Base-by-base conservation (phyloP, 1,140 invertebrate species). In the Tenebrio molitor region DNA sequence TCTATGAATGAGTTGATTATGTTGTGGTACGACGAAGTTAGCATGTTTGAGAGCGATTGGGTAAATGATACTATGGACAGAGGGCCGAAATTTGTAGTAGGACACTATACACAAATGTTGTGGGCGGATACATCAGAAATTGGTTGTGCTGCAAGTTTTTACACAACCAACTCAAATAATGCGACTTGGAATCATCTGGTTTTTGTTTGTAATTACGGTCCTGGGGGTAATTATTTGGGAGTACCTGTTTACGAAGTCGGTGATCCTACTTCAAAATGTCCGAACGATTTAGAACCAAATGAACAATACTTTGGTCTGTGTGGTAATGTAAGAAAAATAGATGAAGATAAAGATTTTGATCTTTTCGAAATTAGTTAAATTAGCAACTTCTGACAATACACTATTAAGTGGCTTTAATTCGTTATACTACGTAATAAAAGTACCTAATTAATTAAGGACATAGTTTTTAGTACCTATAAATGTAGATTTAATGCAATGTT, bases 51-150 rank as follows among this genome's bases (percentile, higher is more conserved):
- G 12, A 79, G 65, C 58, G 73, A 78, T 42, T 81, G 80, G 80
- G 63, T 81, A 12, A 71, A 67, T 17, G 72, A 76, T 16, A 80
- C 78, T 6, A 50, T 75, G 73, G 74, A 76, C 41, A 75, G 78
- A 46, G 74, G 77, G 21, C 71, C 75, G 6, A 19, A 76, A 6
- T 34, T 76, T 19, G 70, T 75, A 63, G 78, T 81, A 6, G 80
- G 80, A 1, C 80, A 81, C 66, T 81, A 81, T 53, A 81, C 80
- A 1, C 80, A 81, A 64, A 74, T 80, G 74, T 21, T 79, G 16
- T 81, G 80, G 80, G 77, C 78, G 0, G 76, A 80, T 14, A 77
- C 75, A 12, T 42, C 70, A 2, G 70, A 76, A 15, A 72, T 81
- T 19, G 80, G 80, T 17, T 81, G 80, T 65, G 80, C 76, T 3